Evolutionary conservation across 2,888 invertebrate genomes (phyloP), one percentile per base, ranked within the genome.

Genomic region (Fissipunctia ypsillon): DNA sequence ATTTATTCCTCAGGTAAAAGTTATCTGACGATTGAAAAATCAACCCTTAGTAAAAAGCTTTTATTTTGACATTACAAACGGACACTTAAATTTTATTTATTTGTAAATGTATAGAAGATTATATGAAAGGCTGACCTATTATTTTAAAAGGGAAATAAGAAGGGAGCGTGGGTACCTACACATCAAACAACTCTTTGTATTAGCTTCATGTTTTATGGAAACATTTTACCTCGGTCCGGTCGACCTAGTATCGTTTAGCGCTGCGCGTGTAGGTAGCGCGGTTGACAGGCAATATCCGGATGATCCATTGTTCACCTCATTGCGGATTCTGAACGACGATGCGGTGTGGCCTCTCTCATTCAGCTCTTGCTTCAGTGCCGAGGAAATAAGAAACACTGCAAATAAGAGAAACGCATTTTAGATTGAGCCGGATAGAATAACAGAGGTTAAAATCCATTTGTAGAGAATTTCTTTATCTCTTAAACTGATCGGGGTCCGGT

Each of bases 261-360:
- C 81, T 81, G 87, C 84, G 84, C 84, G 88, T 89, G 90, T 91
- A 91, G 90, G 90, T 91, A 90, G 89, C 90, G 88, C 90, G 85
- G 92, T 93, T 94, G 95, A 95, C 95, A 95, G 93, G 94, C 95
- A 95, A 95, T 95, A 95, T 95, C 95, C 95, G 95, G 92, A 92
- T 94, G 94, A 95, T 94, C 94, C 94, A 95, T 95, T 95, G 95
- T 95, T 93, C 94, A 91, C 90, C 94, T 95, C 95, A 95, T 95
- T 95, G 94, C 88, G 92, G 93, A 95, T 95, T 95, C 95, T 88
- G 90, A 89, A 87, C 93, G 88, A 85, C 90, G 88, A 88, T 90
- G 87, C 88, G 90, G 90, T 88, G 85, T 86, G 86, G 86, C 89
- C 88, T 87, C 89, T 88, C 89, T 91, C 89, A 90, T 90, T 90